Conservation (phyloP, 1,140 invertebrate genomes). For the Prorops nasuta region DNA sequence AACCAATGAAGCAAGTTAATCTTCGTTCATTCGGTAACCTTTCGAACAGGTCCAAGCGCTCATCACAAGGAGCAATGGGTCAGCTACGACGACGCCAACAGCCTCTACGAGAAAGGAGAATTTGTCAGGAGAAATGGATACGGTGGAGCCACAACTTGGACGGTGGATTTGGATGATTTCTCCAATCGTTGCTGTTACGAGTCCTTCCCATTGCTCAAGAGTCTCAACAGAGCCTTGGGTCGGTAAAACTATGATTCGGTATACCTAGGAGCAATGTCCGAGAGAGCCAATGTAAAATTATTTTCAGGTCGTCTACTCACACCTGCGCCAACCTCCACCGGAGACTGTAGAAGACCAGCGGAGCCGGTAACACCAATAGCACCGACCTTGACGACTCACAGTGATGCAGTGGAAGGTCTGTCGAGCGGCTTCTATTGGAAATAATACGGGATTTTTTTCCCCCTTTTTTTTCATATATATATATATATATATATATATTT, state of each 20-base stretch:
- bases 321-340: constrained; percentile 50
- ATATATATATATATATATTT: too few relatives aligned
- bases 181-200: constrained; percentile 77
- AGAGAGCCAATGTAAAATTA: not conserved
- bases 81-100: constrained; percentile 81
- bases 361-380: constrained; percentile 69
- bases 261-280: not conserved
- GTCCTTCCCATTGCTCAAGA: constrained; percentile 71
- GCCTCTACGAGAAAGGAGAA: constrained; percentile 72
- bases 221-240: constrained; percentile 72
- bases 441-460: too few relatives aligned
- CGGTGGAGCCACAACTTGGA: constrained; percentile 85
- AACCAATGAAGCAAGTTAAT: too few relatives aligned
- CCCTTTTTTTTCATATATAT: too few relatives aligned
- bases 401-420: constrained; percentile 34
- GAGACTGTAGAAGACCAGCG: constrained; percentile 65
- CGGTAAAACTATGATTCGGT: constrained; percentile 8
- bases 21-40: not conserved
- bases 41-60: constrained; percentile 77
- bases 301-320: constrained; percentile 58
- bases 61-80: constrained; percentile 84
- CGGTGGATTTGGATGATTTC: constrained; percentile 89
- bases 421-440: too few relatives aligned
- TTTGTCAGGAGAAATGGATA: constrained; percentile 71
- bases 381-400: constrained; percentile 66